Base-by-base conservation (phyloP, 2,888 invertebrate genomes). In the Tuberolachnus salignus region DNA sequence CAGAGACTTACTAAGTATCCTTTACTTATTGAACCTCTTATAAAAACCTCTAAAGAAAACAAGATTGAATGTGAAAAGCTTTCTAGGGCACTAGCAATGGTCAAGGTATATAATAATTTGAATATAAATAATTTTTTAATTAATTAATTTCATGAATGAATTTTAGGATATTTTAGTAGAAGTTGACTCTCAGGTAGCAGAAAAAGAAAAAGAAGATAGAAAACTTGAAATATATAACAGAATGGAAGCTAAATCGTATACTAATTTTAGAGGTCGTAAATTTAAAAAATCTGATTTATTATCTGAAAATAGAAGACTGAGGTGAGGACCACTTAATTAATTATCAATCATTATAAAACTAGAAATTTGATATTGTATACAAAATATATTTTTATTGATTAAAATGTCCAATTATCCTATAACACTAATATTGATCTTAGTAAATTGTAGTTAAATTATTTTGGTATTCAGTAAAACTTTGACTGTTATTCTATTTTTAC, bases 1-100 rank as follows among this genome's bases (percentile, higher is more conserved):
- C 97, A 97, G 86, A 89, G 98, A 82, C 88, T 97, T 61, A 97
- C 97, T 16, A 98, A 98, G 85, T 98, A 98, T 87, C 97, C 97
- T 0, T 86, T 97, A 42, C 88, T 98, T 4, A 90, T 98, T 81
- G 97, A 98, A 84, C 94, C 96, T 1, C 86, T 98, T 61, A 90
- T 97, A 80, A 98, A 97, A 86, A 94, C 94, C 4, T 93, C 94
- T 9, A 92, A 93, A 82, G 92, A 92, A 82, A 92, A 92, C 84
- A 90, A 91, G 83, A 87, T 88, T 78, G 97, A 97, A 85, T 89
- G 92, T 82, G 93, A 94, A 83, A 88, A 92, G 82, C 85, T 97
- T 81, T 91, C 92, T 82, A 91, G 90, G 85, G 94, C 95, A 1
- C 86, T 95, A 53, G 89, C 89, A 73, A 89, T 93, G 80, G 93